Conservation (phyloP, 2,888 invertebrate genomes). For the Ecdyonurus torrentis region DNA sequence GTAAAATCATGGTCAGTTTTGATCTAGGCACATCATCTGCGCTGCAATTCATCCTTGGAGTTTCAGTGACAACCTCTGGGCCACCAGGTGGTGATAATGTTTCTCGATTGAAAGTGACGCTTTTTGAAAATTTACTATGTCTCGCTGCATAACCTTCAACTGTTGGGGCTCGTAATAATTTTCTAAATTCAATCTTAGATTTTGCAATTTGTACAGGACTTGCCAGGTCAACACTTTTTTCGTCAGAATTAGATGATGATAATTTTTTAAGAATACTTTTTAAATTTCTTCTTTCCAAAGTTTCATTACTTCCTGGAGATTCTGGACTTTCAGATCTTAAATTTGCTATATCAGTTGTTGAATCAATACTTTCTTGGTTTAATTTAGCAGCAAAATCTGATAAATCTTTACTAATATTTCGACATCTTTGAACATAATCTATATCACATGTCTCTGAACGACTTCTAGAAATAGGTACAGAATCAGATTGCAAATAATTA, state of each 20-base stretch:
- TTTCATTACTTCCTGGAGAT: conserved; percentile 59
- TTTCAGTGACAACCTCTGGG: conserved; percentile 8
- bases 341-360: background rate
- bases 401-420: background rate
- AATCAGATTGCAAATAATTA: conserved; percentile 20
- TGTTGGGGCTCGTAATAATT: conserved; percentile 63
- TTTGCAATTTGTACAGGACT: conserved; percentile 5
- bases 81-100: conserved; percentile 57
- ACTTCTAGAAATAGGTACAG: conserved; percentile 42
- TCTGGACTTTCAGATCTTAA: background rate
- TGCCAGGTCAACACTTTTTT: conserved; percentile 3
- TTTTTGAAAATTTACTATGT: conserved; percentile 74
- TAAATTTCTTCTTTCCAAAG: conserved; percentile 58
- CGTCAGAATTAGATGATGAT: conserved; percentile 33
- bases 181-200: conserved; percentile 17
- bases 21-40: background rate
- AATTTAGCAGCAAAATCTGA: background rate
- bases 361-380: background rate
- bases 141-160: conserved; percentile 77
- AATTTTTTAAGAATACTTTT: conserved; percentile 75
- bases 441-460: conserved; percentile 69
- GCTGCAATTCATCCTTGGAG: conserved; percentile 2
- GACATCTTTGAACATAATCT: conserved; percentile 14
- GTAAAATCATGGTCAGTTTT: conserved; percentile 1
- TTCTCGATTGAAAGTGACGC: conserved; percentile 74